Evolutionary conservation across 2,888 invertebrate genomes (phyloP).

Genomic region (Ormyrus labotus): DNA sequence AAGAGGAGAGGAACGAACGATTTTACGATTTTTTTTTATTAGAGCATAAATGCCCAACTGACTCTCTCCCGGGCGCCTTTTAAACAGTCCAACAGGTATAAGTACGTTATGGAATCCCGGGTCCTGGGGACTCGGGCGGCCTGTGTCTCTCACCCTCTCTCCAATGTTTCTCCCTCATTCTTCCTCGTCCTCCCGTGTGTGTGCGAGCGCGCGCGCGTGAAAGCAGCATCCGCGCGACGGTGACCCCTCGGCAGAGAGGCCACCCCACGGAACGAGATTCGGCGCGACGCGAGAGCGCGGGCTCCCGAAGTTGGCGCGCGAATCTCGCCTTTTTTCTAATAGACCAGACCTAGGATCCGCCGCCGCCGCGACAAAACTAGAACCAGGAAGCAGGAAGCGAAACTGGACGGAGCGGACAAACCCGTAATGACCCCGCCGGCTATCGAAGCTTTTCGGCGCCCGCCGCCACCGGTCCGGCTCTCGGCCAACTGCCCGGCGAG

Average conservation of each 20-base stretch:
- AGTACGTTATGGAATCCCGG: too few relatives aligned
- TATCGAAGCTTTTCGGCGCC: slow-evolving; percentile 1
- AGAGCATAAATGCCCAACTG: too few relatives aligned
- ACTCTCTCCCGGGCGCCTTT: too few relatives aligned
- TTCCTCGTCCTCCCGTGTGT: slow-evolving; percentile 5
- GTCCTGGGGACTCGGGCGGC: not conserved
- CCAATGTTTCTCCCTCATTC: slow-evolving; percentile 1
- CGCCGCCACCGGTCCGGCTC: slow-evolving; percentile 5
- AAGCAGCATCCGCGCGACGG: slow-evolving; percentile 37
- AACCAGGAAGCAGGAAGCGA: slow-evolving; percentile 44
- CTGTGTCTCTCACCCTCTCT: slow-evolving; percentile 8
- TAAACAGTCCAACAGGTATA: too few relatives aligned
- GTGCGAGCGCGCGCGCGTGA: slow-evolving; percentile 29
- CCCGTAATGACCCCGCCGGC: not conserved
- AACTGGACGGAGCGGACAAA: slow-evolving; percentile 35
- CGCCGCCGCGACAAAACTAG: slow-evolving; percentile 24
- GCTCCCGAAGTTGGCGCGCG: not conserved
- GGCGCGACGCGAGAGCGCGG: slow-evolving; percentile 4
- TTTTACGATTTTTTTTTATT: too few relatives aligned
- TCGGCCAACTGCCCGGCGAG: not conserved
- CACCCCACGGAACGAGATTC: slow-evolving; percentile 21
- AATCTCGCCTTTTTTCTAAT: slow-evolving; percentile 6
- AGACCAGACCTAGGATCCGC: not conserved
- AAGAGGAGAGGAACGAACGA: too few relatives aligned
- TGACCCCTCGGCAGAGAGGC: slow-evolving; percentile 20